Base-by-base conservation (phyloP, 2,113 vertebrate species). In the Callorhinus ursinus region DNA sequence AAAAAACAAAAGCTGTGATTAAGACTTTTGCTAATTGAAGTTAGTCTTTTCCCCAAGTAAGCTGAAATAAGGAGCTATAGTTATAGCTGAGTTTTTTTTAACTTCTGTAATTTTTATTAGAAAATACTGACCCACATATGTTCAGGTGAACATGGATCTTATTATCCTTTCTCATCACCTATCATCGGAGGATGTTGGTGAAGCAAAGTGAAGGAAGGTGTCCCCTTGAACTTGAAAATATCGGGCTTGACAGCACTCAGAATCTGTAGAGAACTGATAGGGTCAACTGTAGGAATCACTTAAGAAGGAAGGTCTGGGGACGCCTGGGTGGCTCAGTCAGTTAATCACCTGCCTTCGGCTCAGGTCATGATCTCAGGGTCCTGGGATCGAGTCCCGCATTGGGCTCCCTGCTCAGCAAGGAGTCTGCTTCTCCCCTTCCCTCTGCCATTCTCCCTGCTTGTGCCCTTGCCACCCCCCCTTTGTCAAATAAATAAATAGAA, bases 11-110 rank as follows among this genome's bases (percentile, higher is more conserved):
- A 82, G 55, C 77, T 89, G 82, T 90, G 90, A 92, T 71, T 92
- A 96, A 95, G 63, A 90, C 81, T 83, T 93, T 77, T 51, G 57
- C 67, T 88, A 71, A 88, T 65, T 91, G 85, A 94, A 96, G 77
- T 57, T 49, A 74, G 12, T 55, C n/a, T 81, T 74, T 93, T 55
- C 7, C 49, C 55, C 31, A 69, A 83, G 69, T 80, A 89, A 71
- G 39, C 55, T 53, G 83, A 95, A 95, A 80, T 93, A 93, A 93
- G 61, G 86, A 63, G 69, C 81, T 90, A 15, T 36, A 79, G 74
- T 42, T 15, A 0, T 46, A 49, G 65, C 59, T 53, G 28, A 71
- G 24, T 22, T 69, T 63, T 63, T 39, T 42, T 91, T 36, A 80
- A 89, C 51, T 51, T 83, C 16, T 81, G 42, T 83, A 67, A 28